These are phyloP conservation scores for Lampropteryx suffumata DNA, from an alignment of 2,888 invertebrate genomes.

Conservation along the genomic window DNA sequence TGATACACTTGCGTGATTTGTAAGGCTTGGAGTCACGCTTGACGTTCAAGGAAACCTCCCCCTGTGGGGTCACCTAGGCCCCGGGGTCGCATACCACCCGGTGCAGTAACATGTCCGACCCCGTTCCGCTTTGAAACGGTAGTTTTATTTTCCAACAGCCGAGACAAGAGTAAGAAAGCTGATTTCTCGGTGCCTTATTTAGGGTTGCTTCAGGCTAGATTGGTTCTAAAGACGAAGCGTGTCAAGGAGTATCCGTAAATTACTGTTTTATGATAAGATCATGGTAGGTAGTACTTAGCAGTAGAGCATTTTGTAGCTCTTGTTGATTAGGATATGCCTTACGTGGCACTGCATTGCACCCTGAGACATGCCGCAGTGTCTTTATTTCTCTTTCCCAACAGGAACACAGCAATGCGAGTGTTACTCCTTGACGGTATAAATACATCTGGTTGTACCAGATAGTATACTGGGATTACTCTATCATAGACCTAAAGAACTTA, in stretches of 20 bases:
- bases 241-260: background rate
- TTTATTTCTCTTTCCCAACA: too few relatives aligned
- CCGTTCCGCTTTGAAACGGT: slow-evolving; percentile 71
- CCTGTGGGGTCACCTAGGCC: slow-evolving; percentile 61
- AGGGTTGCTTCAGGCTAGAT: slow-evolving; percentile 30
- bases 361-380: too few relatives aligned
- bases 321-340: too few relatives aligned
- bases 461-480: too few relatives aligned
- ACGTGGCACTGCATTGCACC: too few relatives aligned
- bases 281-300: too few relatives aligned
- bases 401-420: too few relatives aligned
- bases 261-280: background rate
- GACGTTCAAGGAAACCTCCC: slow-evolving; percentile 67
- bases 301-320: too few relatives aligned
- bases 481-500: too few relatives aligned
- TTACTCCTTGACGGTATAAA: too few relatives aligned
- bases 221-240: slow-evolving; percentile 8
- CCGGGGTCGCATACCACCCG: slow-evolving; percentile 63
- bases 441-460: too few relatives aligned
- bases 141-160: slow-evolving; percentile 68
- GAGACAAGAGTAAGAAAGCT: slow-evolving; percentile 56
- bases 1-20: slow-evolving; percentile 76
- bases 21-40: slow-evolving; percentile 71
- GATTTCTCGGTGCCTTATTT: slow-evolving; percentile 46
- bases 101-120: slow-evolving; percentile 74